phyloP scores from a whole-genome alignment of 2,113 vertebrate genomes.

The Cyprinodon brontotheroides region DNA sequence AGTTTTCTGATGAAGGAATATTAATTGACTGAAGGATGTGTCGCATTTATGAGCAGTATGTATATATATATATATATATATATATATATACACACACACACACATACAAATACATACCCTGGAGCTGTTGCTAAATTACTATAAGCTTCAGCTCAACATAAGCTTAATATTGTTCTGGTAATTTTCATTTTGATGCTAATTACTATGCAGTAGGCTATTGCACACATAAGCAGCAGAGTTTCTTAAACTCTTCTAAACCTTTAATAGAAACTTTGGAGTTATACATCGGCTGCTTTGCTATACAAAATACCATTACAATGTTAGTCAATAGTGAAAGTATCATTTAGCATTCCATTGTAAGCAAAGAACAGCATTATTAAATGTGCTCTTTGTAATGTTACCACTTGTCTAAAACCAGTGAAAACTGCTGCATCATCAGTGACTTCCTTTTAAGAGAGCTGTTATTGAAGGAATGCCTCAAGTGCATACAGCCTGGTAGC shows the following conservation, averaged over 20 bases:
- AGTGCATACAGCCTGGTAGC: not conserved
- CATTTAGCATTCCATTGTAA: constrained; percentile 22
- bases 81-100: no score
- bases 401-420: not conserved
- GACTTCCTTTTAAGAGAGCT: not conserved
- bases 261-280: constrained; percentile 9
- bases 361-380: constrained; percentile 3
- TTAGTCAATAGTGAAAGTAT: constrained; percentile 11
- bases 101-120: no score
- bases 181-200: constrained; percentile 35
- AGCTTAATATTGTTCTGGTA: constrained; percentile 16
- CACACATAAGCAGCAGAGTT: constrained; percentile 36
- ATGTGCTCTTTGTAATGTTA: not conserved
- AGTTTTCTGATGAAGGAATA: no score
- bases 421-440: not conserved
- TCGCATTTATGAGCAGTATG: no score
- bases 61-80: no score
- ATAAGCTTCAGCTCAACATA: not conserved
- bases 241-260: constrained; percentile 35
- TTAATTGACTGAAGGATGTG: no score
- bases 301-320: constrained; percentile 14
- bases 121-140: constrained; percentile 6
- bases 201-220: not conserved
- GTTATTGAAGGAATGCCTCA: not conserved
- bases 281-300: not conserved